Evolutionary conservation across 2,113 vertebrate species (phyloP), one percentile per base, ranked within the genome.

Genomic region (Scartelaos histophorus): DNA sequence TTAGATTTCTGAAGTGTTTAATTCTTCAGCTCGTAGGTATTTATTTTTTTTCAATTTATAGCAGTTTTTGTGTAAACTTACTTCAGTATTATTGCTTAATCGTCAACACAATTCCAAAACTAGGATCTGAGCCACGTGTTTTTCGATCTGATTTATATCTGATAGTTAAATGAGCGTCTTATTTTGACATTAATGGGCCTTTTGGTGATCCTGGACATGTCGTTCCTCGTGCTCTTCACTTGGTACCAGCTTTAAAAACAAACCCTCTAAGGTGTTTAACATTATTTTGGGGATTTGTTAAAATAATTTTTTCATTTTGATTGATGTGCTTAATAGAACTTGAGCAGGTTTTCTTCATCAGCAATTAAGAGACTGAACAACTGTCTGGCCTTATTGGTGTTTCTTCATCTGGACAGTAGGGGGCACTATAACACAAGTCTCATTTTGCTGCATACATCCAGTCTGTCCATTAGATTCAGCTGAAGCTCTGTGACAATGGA

Each of bases 361-460:
- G 4, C 47, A 49, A 51, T 51, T 9, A 54, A n/a, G 51, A 54
- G 19, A 22, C 3, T n/a, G 19, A 56, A 22, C 10, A 12, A 56
- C n/a, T 7, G 19, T 21, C 53, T 56, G 53, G 10, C 53, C 21
- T 56, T 22, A 43, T 43, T 43, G 1, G 10, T 43, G 7, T 24
- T 22, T 24, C 22, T 17, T 35, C 34, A 0, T 43, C 35, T 77
- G 66, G 34, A 0, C 89, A 80, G 72, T 65, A 38, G 90, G 69
- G 90, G 90, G 87, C 89, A 90, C 78, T 88, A 53, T 29, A 77
- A 70, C 70, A 88, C 77, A 83, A 58, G 54, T 5, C 13, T 17
- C 0, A 25, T 21, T 29, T 6, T 1, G 5, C 7, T 54, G 51
- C 19, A n/a, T n/a, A 21, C 19, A 11, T 21, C 21, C 51, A 54